Percentiles rank a stretch among this genome's conserved stretches.
Conservation (phyloP, 2,888 invertebrate genomes). For the Eretmocerus hayati region DNA sequence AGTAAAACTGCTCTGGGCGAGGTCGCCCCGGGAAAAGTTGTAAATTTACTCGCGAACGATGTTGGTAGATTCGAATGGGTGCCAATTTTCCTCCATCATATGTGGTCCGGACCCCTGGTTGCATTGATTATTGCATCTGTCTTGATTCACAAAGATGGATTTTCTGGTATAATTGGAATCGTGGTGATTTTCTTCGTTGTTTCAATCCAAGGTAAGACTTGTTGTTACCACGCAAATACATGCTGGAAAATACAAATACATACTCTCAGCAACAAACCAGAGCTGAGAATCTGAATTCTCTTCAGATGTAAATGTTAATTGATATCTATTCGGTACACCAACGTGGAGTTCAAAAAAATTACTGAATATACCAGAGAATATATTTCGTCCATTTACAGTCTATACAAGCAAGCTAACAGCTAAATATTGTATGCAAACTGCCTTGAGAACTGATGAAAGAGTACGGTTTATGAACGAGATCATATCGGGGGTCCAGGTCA, state of each 20-base stretch:
- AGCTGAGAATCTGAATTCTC: too few species aligned
- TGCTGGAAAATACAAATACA: too few species aligned
- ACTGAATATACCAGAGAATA: too few species aligned
- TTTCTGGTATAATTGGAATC: slow-evolving; percentile 75
- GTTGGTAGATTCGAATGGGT: slow-evolving; percentile 89
- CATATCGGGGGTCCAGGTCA: too few species aligned
- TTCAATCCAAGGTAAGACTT: slow-evolving; percentile 78
- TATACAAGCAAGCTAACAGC: slow-evolving; percentile 43
- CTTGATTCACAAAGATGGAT: slow-evolving; percentile 68
- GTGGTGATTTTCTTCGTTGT: slow-evolving; percentile 74
- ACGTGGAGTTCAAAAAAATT: too few species aligned
- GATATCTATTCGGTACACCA: too few species aligned
- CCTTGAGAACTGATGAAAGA: slow-evolving; percentile 62
- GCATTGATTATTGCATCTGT: slow-evolving; percentile 67
- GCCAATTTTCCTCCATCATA: slow-evolving; percentile 81
- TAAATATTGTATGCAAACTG: slow-evolving; percentile 51
- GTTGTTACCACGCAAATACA: too few species aligned
- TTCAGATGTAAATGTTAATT: too few species aligned
- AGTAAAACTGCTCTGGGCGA: slow-evolving; percentile 60
- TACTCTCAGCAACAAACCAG: too few species aligned
- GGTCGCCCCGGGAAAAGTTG: slow-evolving; percentile 57
- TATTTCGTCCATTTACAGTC: slow-evolving; percentile 28
- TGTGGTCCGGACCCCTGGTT: slow-evolving; percentile 82
- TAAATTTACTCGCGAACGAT: slow-evolving; percentile 69
- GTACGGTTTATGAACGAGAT: slow-evolving; percentile 73